Evolutionary conservation across 2,888 invertebrate species (phyloP).

Genomic region (Melanophora roralis): DNA sequence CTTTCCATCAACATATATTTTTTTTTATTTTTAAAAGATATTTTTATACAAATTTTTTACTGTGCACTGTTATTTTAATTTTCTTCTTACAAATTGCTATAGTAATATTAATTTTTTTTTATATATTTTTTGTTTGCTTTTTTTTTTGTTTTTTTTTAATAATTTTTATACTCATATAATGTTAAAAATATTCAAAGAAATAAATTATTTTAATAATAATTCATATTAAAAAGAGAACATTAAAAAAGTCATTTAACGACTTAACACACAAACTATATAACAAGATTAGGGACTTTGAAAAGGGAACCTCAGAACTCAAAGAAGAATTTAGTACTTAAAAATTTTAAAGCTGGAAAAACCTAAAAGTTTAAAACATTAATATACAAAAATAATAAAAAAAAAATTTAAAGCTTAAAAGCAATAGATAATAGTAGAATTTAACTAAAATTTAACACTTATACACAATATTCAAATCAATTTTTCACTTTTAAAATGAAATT

Average conservation of each 20-base stretch:
- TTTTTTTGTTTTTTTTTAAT: constrained; percentile 65
- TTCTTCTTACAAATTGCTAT: constrained; percentile 33
- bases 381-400: constrained; percentile 29
- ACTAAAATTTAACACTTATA: constrained; percentile 21
- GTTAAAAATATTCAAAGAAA: constrained; percentile 51
- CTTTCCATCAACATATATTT: constrained; percentile 57
- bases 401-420: constrained; percentile 37
- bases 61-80: constrained; percentile 55
- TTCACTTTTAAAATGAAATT: no score
- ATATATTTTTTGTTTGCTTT: constrained; percentile 60
- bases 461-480: constrained; percentile 4
- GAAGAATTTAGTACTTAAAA: constrained; percentile 12
- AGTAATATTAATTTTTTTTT: constrained; percentile 37
- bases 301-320: neutral
- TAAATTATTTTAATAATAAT: constrained; percentile 60
- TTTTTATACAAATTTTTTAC: constrained; percentile 52
- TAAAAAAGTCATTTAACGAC: constrained; percentile 56
- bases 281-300: constrained; percentile 24
- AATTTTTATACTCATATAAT: constrained; percentile 58
- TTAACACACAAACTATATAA: constrained; percentile 40
- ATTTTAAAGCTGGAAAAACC: constrained; percentile 2
- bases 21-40: no score
- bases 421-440: constrained; percentile 21
- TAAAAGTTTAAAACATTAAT: constrained; percentile 15
- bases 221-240: constrained; percentile 57